phyloP scores from a whole-genome alignment of 1,140 invertebrate genomes.

The Heliconius hermathena region DNA sequence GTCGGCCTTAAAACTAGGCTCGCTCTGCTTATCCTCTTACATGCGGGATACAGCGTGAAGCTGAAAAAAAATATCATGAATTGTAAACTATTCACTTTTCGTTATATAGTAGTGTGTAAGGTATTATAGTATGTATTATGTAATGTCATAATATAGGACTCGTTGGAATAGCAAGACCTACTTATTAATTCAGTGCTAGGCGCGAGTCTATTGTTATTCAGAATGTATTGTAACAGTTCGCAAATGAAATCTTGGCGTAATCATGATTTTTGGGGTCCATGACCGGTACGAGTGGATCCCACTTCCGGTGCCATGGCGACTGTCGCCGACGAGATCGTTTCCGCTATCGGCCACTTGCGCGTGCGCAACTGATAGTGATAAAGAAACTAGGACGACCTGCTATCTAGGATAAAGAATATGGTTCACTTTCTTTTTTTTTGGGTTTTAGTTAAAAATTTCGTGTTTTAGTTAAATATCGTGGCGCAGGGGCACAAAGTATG shows the following conservation, averaged over 20 bases:
- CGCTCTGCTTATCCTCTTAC: neutral
- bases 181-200: slow-evolving; percentile 53
- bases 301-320: slow-evolving; percentile 51
- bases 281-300: slow-evolving; percentile 48
- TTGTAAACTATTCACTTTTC: too few species aligned
- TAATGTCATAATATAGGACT: slow-evolving; percentile 34
- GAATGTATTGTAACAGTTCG: slow-evolving; percentile 52
- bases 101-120: neutral
- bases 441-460: too few species aligned
- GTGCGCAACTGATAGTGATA: slow-evolving; percentile 48
- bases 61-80: neutral
- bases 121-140: slow-evolving; percentile 5
- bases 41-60: neutral
- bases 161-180: slow-evolving; percentile 29
- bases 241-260: slow-evolving; percentile 59
- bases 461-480: too few species aligned
- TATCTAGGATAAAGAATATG: slow-evolving; percentile 5
- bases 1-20: neutral
- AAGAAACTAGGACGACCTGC: slow-evolving; percentile 49
- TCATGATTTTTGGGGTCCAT: slow-evolving; percentile 56
- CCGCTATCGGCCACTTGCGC: slow-evolving; percentile 51
- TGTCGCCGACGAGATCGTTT: slow-evolving; percentile 55
- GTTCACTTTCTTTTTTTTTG: slow-evolving; percentile 2
- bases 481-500: too few species aligned
- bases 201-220: slow-evolving; percentile 58